A percentile compares a stretch with the other conserved stretches of the same genome.
Evolutionary conservation across 2,888 invertebrate species (phyloP).

Genomic region (Ophioninae sp.): DNA sequence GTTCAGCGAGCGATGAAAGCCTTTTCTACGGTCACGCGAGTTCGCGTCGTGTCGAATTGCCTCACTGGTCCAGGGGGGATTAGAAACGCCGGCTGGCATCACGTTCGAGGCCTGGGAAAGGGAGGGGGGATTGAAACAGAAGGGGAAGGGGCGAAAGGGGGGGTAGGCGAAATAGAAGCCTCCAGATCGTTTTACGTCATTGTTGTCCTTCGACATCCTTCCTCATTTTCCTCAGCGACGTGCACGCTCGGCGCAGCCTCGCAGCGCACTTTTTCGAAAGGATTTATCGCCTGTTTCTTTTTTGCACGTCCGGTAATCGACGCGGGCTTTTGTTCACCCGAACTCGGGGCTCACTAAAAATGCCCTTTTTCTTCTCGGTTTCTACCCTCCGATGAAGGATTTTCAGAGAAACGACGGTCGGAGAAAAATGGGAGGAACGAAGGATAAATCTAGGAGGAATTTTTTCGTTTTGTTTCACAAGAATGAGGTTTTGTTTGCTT

Average conservation of each 20-base stretch:
- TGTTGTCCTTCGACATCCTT: conserved; percentile 26
- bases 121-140: too few species aligned
- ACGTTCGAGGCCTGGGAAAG: background rate
- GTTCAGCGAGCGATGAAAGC: conserved; percentile 31
- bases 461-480: too few species aligned
- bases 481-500: too few species aligned
- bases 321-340: conserved; percentile 12
- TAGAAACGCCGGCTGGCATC: conserved; percentile 49
- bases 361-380: conserved; percentile 1
- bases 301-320: conserved; percentile 3
- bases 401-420: background rate
- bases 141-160: too few species aligned
- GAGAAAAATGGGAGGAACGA: too few species aligned
- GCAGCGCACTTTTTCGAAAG: conserved; percentile 18
- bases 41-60: conserved; percentile 57
- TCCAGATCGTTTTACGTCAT: conserved; percentile 39
- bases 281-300: conserved; percentile 21
- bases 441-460: too few species aligned
- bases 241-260: conserved; percentile 1
- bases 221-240: conserved; percentile 11
- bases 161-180: too few species aligned
- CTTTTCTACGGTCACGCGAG: conserved; percentile 46
- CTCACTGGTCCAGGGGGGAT: conserved; percentile 56
- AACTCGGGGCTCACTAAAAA: background rate
- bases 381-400: background rate